These are phyloP conservation scores for Trilocha varians DNA, from an alignment of 2,888 invertebrate species.

Conservation along the genomic window DNA sequence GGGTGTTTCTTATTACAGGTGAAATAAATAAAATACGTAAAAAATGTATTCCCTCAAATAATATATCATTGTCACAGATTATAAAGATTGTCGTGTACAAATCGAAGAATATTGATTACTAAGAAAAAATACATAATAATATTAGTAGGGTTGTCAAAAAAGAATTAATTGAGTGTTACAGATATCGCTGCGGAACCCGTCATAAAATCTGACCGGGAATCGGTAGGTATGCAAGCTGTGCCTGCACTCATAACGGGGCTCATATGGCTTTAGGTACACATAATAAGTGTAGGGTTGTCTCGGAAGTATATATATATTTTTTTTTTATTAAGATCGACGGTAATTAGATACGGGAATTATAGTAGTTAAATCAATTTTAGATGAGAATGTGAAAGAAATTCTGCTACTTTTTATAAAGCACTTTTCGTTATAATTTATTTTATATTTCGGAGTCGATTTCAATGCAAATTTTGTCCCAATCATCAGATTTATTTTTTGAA, in stretches of 20 bases:
- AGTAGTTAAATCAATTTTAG: too few relatives aligned
- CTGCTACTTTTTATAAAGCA: too few relatives aligned
- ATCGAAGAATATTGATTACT: background rate
- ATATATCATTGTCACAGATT: background rate
- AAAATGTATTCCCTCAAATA: background rate
- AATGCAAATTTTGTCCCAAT: too few relatives aligned
- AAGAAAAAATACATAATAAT: background rate
- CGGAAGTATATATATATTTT: background rate
- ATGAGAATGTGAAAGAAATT: too few relatives aligned
- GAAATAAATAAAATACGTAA: too few relatives aligned
- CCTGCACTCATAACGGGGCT: background rate
- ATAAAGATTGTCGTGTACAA: background rate
- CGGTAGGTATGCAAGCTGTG: slow-evolving; percentile 9
- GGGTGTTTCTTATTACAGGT: too few relatives aligned
- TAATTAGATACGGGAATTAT: too few relatives aligned
- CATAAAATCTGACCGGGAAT: slow-evolving; percentile 32
- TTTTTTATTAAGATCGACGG: too few relatives aligned
- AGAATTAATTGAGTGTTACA: slow-evolving; percentile 38
- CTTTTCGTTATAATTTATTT: too few relatives aligned
- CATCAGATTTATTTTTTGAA: too few relatives aligned
- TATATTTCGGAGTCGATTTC: too few relatives aligned
- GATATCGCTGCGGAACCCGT: slow-evolving; percentile 27
- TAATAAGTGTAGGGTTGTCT: slow-evolving; percentile 1
- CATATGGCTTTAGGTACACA: background rate
- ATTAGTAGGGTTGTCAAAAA: slow-evolving; percentile 22